Base-by-base conservation (phyloP, 1,140 invertebrate genomes). In the Anthonomus grandis region DNA sequence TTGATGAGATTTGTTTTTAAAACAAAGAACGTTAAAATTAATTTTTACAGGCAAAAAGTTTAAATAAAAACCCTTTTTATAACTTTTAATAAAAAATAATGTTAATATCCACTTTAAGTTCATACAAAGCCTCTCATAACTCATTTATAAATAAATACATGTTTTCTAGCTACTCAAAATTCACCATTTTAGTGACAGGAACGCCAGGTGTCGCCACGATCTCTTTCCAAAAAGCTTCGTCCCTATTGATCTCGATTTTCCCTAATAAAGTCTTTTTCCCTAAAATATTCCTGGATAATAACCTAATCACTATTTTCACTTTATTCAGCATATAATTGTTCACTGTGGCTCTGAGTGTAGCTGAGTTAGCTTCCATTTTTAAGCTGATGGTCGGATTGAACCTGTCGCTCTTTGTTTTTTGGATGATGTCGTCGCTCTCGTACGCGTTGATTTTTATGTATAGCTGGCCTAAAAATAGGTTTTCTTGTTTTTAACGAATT, bases 401-500 rank as follows among this genome's bases (percentile, higher is more conserved):
- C 38, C 80, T 76, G 52, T 85, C 81, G 52, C 85, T 87, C 67
- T 88, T 88, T 85, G 86, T 88, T 57, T 86, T 86, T 36, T 84
- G 81, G 37, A 86, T 82, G 1, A 86, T 78, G 59, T 83, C 82
- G 41, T 82, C 81, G 34, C 79, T 78, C 63, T 88, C 85, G 31
- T 85, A 81, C 41, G 87, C 81, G 0, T 84, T 83, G 46, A 87
- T 86, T 74, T 88, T 89, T 42, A 89, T 77, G 66, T 89, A 89
- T 59, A 88, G 75, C 31, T 83, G 82, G 12, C 78, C 79, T 81
- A 71, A 47, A 38, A 68, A 58, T 57, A 52, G 34, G 41, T n/a
- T n/a, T n/a, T n/a, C n/a, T n/a, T n/a, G n/a, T n/a, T n/a, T n/a
- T n/a, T n/a, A n/a, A 36, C 4, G 47, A 47, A 13, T 41, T 3